A percentile compares a stretch with the other conserved stretches of the same genome.
phyloP scores from a whole-genome alignment of 2,797 vertebrate species.

The Sebastolobus alascanus region DNA sequence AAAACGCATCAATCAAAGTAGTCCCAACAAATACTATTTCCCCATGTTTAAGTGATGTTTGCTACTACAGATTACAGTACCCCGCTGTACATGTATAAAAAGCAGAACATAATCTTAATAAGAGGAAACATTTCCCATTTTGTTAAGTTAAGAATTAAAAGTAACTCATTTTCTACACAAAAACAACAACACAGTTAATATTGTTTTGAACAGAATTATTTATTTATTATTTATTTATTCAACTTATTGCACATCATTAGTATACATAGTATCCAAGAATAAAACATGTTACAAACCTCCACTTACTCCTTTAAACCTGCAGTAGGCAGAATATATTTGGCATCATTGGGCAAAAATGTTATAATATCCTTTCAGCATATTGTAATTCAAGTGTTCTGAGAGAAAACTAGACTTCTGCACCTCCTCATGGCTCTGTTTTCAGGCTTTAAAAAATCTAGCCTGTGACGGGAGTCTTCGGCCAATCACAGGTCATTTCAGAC shows the following conservation, averaged over 20 bases:
- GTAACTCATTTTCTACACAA: conserved; percentile 3
- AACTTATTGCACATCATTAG: conserved; percentile 6
- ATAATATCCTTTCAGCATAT: no score
- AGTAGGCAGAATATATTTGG: no score
- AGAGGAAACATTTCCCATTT: neutral
- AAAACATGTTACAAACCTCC: conserved; percentile 28
- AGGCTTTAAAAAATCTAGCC: no score
- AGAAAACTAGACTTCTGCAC: no score
- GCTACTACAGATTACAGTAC: neutral
- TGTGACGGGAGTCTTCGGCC: no score
- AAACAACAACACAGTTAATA: conserved; percentile 4
- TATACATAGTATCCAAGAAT: neutral
- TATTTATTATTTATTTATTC: conserved; percentile 51
- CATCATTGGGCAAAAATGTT: no score
- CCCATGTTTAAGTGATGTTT: neutral
- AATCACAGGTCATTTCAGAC: no score
- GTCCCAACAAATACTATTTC: neutral
- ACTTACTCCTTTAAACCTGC: no score
- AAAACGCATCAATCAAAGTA: neutral
- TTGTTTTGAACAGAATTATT: neutral
- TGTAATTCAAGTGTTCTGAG: no score
- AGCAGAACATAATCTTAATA: neutral
- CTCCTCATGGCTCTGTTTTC: no score
- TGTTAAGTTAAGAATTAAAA: neutral
- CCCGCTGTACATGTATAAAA: neutral